phyloP scores from a whole-genome alignment of 2,888 invertebrate genomes.

The Hypomecis punctinalis region DNA sequence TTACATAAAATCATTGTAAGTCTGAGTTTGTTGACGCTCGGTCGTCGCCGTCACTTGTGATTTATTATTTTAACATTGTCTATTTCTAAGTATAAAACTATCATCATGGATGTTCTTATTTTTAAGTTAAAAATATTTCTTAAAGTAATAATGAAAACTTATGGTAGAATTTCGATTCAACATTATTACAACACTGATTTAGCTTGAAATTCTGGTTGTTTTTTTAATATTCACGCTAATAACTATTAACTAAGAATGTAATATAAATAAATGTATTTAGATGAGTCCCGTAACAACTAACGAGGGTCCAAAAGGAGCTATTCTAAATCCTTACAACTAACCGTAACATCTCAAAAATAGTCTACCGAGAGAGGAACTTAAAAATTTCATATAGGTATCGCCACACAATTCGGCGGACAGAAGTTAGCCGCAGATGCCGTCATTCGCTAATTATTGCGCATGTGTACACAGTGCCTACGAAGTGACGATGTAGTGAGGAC shows the following conservation, averaged over 20 bases:
- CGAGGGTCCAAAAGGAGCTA: slow-evolving; percentile 6
- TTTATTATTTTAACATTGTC: neutral
- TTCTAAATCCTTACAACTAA: slow-evolving; percentile 34
- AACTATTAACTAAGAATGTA: slow-evolving; percentile 7
- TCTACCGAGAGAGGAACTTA: slow-evolving; percentile 36
- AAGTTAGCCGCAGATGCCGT: too few species aligned
- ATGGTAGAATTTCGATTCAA: slow-evolving; percentile 16
- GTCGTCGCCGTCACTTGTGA: neutral
- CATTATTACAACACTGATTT: slow-evolving; percentile 6
- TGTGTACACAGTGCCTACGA: too few species aligned
- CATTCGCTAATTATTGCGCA: too few species aligned
- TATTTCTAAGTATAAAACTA: slow-evolving; percentile 28
- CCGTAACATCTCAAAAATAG: slow-evolving; percentile 40
- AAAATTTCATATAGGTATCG: neutral
- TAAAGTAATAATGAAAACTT: slow-evolving; percentile 1
- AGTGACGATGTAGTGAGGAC: too few species aligned
- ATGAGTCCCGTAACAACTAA: slow-evolving; percentile 18
- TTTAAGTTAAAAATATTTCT: slow-evolving; percentile 6
- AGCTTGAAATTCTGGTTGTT: neutral
- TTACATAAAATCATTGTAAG: slow-evolving; percentile 1
- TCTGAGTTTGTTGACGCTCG: neutral
- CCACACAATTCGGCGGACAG: too few species aligned
- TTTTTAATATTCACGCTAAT: neutral
- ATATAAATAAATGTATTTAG: slow-evolving; percentile 26
- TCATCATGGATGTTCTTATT: slow-evolving; percentile 28